Evolutionary conservation across 1,140 invertebrate species (phyloP).

Genomic region (Fopius arisanus): DNA sequence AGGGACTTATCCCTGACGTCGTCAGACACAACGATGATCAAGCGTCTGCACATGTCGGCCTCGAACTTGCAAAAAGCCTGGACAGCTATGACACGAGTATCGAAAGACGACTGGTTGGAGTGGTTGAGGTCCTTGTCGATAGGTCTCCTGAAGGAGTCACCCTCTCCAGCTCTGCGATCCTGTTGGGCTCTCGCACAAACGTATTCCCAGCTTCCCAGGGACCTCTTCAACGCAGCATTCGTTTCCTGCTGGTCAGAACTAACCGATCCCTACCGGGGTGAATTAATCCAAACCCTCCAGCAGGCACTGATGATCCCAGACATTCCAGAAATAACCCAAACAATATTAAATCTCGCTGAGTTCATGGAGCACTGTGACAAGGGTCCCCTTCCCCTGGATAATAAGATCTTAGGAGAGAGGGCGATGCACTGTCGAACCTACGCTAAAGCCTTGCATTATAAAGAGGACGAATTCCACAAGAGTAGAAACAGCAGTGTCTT

Average conservation of each 20-base stretch:
- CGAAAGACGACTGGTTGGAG: conserved; percentile 98
- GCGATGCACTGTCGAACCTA: conserved; percentile 87
- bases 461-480: conserved; percentile 93
- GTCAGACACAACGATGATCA: conserved; percentile 76
- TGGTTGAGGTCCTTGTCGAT: conserved; percentile 93
- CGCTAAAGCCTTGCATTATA: conserved; percentile 98
- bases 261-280: conserved; percentile 80
- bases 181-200: conserved; percentile 93
- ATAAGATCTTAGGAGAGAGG: conserved; percentile 80
- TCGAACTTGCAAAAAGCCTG: conserved; percentile 87
- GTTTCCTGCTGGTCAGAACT: conserved; percentile 99
- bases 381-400: conserved; percentile 90
- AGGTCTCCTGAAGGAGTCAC: conserved; percentile 93
- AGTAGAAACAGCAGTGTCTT: conserved; percentile 79
- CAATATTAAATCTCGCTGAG: conserved; percentile 96
- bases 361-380: conserved; percentile 99
- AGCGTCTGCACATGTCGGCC: conserved; percentile 83
- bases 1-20: conserved; percentile 69
- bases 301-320: conserved; percentile 92
- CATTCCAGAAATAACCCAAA: conserved; percentile 96
- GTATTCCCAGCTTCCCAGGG: conserved; percentile 91
- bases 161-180: conserved; percentile 89
- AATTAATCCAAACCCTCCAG: conserved; percentile 87
- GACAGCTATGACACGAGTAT: conserved; percentile 88
- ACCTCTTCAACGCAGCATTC: conserved; percentile 98